Evolutionary conservation across 2,797 vertebrate species (phyloP).

Genomic region (Nyctalus aviator): DNA sequence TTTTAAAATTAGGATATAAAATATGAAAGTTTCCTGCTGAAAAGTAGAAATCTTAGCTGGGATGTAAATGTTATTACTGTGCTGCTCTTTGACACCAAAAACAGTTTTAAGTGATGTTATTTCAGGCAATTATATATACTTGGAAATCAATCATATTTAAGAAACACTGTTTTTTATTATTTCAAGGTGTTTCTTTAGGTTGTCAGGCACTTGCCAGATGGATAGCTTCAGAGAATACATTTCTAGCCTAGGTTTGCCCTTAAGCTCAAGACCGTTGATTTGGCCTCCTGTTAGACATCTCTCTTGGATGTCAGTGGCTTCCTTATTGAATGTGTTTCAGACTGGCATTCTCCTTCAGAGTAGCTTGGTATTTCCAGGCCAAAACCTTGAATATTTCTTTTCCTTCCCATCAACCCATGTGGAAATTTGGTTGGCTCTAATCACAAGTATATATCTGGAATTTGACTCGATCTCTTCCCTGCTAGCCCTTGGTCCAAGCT

Average conservation of each 20-base stretch:
- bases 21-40: not conserved
- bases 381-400: not conserved
- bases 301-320: not conserved
- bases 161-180: not conserved
- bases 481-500: not conserved
- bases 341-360: too few relatives aligned
- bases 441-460: not conserved
- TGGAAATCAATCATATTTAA: not conserved
- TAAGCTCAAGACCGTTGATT: not conserved
- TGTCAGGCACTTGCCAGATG: not conserved
- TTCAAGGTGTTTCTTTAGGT: not conserved
- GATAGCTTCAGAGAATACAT: too few relatives aligned
- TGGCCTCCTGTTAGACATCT: not conserved
- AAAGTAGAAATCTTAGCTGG: not conserved
- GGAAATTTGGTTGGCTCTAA: not conserved
- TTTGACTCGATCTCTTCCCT: not conserved
- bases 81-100: slow-evolving; percentile 14
- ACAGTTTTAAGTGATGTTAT: not conserved
- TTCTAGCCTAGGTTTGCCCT: too few relatives aligned
- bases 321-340: not conserved
- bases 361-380: not conserved
- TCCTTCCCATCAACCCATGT: accelerated
- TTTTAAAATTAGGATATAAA: not conserved
- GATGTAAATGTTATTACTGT: not conserved
- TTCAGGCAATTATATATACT: not conserved